Conservation (phyloP, 2,113 vertebrate species). For the Chaetops frenatus region DNA sequence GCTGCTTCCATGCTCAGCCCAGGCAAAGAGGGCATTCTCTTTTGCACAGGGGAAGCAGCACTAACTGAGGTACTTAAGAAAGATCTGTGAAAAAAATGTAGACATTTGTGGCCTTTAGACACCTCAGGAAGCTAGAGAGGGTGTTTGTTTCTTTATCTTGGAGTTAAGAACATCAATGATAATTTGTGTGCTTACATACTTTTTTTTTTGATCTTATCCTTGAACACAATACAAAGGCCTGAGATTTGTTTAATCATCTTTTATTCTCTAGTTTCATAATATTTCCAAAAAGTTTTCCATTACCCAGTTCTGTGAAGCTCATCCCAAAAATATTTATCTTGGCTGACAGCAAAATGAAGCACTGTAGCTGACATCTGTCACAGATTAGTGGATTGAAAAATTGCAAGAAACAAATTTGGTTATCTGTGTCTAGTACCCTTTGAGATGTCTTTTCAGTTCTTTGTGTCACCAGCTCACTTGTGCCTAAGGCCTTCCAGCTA, state of each 20-base stretch:
- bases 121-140: background rate
- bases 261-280: conserved; percentile 36
- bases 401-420: background rate
- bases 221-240: background rate
- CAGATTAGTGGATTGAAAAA: background rate
- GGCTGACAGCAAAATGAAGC: conserved; percentile 14
- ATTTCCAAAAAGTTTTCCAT: conserved; percentile 36
- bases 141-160: background rate
- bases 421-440: background rate
- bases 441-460: background rate
- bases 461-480: background rate
- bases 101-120: background rate
- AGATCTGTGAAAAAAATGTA: background rate
- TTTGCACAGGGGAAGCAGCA: background rate
- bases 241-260: background rate
- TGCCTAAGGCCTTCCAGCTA: background rate
- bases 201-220: background rate
- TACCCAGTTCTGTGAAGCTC: background rate
- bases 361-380: conserved; percentile 32
- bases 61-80: background rate
- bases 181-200: background rate
- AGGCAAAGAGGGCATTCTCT: background rate
- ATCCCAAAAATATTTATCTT: conserved; percentile 46
- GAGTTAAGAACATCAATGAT: background rate
- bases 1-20: background rate